phyloP scores from a whole-genome alignment of 2,888 invertebrate genomes.

The Ectemnius continuus region DNA sequence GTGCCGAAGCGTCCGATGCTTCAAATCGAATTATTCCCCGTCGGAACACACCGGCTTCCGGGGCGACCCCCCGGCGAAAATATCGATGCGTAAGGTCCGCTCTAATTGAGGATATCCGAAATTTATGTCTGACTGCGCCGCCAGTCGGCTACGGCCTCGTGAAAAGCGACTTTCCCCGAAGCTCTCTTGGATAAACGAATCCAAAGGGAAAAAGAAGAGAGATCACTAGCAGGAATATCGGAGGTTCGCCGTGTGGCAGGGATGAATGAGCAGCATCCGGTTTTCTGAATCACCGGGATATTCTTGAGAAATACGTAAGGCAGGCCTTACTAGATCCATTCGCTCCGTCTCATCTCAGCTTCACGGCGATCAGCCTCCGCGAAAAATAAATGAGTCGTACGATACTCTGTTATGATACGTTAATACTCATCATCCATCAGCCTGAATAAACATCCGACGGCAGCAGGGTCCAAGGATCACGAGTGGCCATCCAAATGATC shows the following conservation, averaged over 20 bases:
- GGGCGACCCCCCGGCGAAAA: too few relatives aligned
- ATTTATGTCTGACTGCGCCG: not conserved
- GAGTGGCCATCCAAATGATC: not conserved
- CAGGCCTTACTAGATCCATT: not conserved
- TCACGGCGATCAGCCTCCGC: constrained; percentile 9
- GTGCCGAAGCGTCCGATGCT: too few relatives aligned
- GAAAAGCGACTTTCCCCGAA: not conserved
- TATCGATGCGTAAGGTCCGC: too few relatives aligned
- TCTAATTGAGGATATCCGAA: not conserved
- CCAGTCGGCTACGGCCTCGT: not conserved
- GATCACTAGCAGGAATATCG: constrained; percentile 45
- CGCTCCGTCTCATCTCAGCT: constrained; percentile 12
- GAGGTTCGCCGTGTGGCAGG: constrained; percentile 43
- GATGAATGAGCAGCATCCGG: constrained; percentile 60
- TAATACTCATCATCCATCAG: not conserved
- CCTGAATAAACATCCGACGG: too few relatives aligned
- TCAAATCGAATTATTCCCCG: too few relatives aligned
- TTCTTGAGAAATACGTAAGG: constrained; percentile 58
- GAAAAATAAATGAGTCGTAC: constrained; percentile 10
- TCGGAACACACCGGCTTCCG: too few relatives aligned
- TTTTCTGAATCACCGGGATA: constrained; percentile 63
- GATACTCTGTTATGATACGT: not conserved
- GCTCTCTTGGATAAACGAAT: constrained; percentile 12
- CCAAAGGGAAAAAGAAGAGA: constrained; percentile 29
- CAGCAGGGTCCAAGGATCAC: not conserved